These are phyloP conservation scores for Podarcis raffonei DNA, from an alignment of 2,113 vertebrate genomes.

Conservation along the genomic window DNA sequence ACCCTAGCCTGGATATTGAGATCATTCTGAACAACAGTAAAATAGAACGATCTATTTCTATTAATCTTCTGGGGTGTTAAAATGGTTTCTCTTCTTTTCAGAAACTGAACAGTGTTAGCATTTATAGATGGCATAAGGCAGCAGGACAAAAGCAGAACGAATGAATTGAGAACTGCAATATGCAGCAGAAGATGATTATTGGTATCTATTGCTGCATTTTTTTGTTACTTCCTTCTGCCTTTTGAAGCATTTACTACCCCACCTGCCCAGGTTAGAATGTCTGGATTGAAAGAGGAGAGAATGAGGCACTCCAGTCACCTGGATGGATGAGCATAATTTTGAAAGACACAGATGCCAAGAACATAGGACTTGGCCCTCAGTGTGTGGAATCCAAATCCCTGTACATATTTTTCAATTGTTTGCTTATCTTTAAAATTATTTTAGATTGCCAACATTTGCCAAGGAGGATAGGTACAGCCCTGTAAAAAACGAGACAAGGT, in stretches of 20 bases:
- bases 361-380: conserved; percentile 32
- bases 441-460: conserved; percentile 22
- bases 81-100: conserved; percentile 54
- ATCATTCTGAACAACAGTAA: conserved; percentile 57
- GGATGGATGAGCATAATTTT: conserved; percentile 36
- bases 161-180: conserved; percentile 62
- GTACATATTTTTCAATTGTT: conserved; percentile 2
- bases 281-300: conserved; percentile 16
- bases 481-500: conserved; percentile 10
- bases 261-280: conserved; percentile 22
- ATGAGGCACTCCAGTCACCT: neutral
- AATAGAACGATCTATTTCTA: conserved; percentile 39
- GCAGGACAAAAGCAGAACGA: conserved; percentile 47
- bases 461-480: conserved; percentile 39
- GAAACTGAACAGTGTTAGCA: conserved; percentile 68
- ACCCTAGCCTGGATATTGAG: conserved; percentile 58
- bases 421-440: neutral
- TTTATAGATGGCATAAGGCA: conserved; percentile 70
- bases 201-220: conserved; percentile 48
- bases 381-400: conserved; percentile 38
- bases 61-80: conserved; percentile 38
- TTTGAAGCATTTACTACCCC: conserved; percentile 45
- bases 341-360: conserved; percentile 43
- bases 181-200: conserved; percentile 64
- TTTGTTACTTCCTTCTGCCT: conserved; percentile 25